phyloP scores from a whole-genome alignment of 2,797 vertebrate species.

The Merluccius polli region DNA sequence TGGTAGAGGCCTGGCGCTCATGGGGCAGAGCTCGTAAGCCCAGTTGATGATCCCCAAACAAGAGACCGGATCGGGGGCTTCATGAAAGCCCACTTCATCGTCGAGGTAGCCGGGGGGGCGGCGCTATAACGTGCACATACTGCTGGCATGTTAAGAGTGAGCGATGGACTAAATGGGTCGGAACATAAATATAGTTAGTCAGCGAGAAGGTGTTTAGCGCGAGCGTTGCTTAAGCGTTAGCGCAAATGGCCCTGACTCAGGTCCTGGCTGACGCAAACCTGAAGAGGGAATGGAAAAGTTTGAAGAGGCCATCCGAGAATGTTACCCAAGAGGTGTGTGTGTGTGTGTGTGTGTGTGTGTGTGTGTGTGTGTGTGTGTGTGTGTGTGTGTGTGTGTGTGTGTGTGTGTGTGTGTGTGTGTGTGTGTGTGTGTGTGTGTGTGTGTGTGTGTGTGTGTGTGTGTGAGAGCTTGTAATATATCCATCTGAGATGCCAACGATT shows the following conservation, averaged over 20 bases:
- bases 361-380: too few relatives aligned
- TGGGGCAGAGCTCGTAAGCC: neutral
- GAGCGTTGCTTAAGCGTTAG: constrained; percentile 42
- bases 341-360: too few relatives aligned
- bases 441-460: too few relatives aligned
- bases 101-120: constrained; percentile 26
- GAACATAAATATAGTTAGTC: constrained; percentile 67
- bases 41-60: neutral
- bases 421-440: too few relatives aligned
- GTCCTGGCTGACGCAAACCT: neutral
- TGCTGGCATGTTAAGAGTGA: constrained; percentile 56
- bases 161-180: constrained; percentile 66
- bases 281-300: constrained; percentile 2
- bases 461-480: neutral
- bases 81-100: constrained; percentile 49
- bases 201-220: constrained; percentile 46
- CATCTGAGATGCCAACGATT: neutral
- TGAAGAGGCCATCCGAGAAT: constrained; percentile 14
- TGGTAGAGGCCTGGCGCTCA: neutral
- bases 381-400: too few relatives aligned
- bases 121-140: constrained; percentile 30
- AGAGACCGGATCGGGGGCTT: constrained; percentile 21
- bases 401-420: too few relatives aligned
- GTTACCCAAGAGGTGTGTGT: neutral
- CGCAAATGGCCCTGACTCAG: constrained; percentile 8